Percentiles rank a stretch among this genome's conserved stretches.
phyloP scores from a whole-genome alignment of 1,140 invertebrate genomes.

The Physella acuta region DNA sequence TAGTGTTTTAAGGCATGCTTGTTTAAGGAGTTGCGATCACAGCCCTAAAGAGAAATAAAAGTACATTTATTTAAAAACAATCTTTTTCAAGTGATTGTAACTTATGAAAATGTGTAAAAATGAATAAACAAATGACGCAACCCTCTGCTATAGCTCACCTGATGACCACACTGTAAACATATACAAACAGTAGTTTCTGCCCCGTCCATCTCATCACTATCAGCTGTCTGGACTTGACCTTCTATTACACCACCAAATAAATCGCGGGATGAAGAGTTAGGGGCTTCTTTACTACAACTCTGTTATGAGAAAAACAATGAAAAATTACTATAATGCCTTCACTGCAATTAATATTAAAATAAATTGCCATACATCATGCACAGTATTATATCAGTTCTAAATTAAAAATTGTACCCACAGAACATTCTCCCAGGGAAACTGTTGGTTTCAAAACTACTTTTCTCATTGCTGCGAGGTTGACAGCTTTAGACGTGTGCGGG shows the following conservation, averaged over 20 bases:
- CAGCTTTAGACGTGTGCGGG: constrained; percentile 71
- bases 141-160: constrained; percentile 45
- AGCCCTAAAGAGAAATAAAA: constrained; percentile 63
- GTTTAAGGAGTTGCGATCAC: constrained; percentile 69
- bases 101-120: not conserved
- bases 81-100: no score
- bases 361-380: no score
- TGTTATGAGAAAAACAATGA: no score
- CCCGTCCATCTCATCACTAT: constrained; percentile 22
- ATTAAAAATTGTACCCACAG: constrained; percentile 60
- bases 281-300: constrained; percentile 20
- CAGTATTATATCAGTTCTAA: no score
- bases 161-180: constrained; percentile 72
- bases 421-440: constrained; percentile 65
- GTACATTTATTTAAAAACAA: no score
- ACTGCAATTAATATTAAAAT: no score
- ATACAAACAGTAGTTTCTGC: constrained; percentile 61
- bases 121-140: not conserved
- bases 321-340: no score
- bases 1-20: constrained; percentile 78
- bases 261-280: constrained; percentile 12
- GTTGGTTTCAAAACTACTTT: constrained; percentile 64
- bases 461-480: constrained; percentile 68
- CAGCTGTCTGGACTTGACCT: constrained; percentile 15
- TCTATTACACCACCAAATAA: constrained; percentile 25